These are phyloP conservation scores for Conchocele bisecta DNA, from an alignment of 2,888 invertebrate species.

Conservation along the genomic window DNA sequence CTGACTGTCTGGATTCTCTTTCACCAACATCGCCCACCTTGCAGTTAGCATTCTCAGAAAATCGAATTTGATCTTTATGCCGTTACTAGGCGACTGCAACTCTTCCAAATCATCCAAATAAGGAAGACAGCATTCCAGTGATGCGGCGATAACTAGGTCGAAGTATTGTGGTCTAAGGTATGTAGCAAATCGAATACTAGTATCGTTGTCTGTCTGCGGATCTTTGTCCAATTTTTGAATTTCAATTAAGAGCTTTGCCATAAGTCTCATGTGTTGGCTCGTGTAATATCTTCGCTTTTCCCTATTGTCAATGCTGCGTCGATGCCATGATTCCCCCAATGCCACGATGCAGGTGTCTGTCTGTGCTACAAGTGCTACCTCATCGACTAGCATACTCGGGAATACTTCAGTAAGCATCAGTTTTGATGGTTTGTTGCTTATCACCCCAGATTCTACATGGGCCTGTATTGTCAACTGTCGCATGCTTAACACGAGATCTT, in stretches of 20 bases:
- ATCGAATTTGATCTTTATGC: slow-evolving; percentile 27
- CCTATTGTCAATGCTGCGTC: slow-evolving; percentile 33
- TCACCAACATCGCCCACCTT: slow-evolving; percentile 22
- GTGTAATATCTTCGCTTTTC: slow-evolving; percentile 49
- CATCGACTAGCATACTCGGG: slow-evolving; percentile 40
- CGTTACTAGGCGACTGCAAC: slow-evolving; percentile 9
- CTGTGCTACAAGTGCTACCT: slow-evolving; percentile 29
- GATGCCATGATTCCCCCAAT: slow-evolving; percentile 50
- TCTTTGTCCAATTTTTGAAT: slow-evolving; percentile 4
- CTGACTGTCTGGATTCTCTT: slow-evolving; percentile 9
- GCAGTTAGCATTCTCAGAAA: slow-evolving; percentile 9
- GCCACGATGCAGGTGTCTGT: slow-evolving; percentile 39
- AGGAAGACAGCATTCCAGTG: background rate
- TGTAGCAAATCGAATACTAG: too few relatives aligned
- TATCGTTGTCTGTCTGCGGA: slow-evolving; percentile 4
- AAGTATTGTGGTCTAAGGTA: slow-evolving; percentile 5
- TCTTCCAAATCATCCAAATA: slow-evolving; percentile 11
- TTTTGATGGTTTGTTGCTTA: slow-evolving; percentile 36
- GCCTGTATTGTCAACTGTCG: slow-evolving; percentile 27
- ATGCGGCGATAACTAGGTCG: background rate
- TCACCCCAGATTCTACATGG: slow-evolving; percentile 36
- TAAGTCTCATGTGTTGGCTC: slow-evolving; percentile 40
- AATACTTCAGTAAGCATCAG: slow-evolving; percentile 49
- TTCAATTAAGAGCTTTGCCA: slow-evolving; percentile 36
- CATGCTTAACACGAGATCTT: background rate